Conservation (phyloP, 2,797 vertebrate species). For the Scyliorhinus canicula region DNA sequence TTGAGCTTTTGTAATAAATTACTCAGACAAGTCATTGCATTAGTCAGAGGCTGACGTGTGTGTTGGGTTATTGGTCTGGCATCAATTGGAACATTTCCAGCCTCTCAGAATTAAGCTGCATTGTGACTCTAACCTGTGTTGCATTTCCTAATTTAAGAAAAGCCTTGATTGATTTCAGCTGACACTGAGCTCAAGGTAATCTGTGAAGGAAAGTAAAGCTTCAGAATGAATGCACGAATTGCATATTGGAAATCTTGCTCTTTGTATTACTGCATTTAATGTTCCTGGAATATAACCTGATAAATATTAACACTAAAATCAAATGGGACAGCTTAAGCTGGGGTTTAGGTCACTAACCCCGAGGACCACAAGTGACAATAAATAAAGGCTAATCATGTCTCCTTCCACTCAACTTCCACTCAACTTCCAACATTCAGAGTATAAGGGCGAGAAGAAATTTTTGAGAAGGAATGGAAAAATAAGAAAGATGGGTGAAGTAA, state of each 20-base stretch:
- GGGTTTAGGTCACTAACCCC: background rate
- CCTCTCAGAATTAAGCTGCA: background rate
- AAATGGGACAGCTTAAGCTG: background rate
- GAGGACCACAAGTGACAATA: background rate
- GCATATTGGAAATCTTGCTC: background rate
- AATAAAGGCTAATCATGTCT: background rate
- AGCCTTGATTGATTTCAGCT: background rate
- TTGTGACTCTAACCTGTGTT: background rate
- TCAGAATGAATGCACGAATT: background rate
- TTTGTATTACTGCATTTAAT: background rate
- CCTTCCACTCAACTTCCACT: background rate
- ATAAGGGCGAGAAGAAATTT: background rate
- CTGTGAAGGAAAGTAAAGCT: background rate
- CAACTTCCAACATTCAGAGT: background rate
- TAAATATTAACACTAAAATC: background rate
- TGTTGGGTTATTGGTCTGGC: background rate
- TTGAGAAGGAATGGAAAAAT: conserved; percentile 34
- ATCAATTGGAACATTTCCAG: background rate
- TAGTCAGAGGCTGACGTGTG: background rate
- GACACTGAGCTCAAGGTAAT: background rate
- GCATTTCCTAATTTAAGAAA: background rate
- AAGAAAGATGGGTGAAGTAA: conserved; percentile 33
- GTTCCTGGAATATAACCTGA: background rate
- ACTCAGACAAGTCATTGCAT: background rate
- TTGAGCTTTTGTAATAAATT: conserved; percentile 12